Percentiles rank a stretch among this genome's conserved stretches.
Conservation (phyloP, 2,888 invertebrate species). For the Eupithecia tripunctaria region DNA sequence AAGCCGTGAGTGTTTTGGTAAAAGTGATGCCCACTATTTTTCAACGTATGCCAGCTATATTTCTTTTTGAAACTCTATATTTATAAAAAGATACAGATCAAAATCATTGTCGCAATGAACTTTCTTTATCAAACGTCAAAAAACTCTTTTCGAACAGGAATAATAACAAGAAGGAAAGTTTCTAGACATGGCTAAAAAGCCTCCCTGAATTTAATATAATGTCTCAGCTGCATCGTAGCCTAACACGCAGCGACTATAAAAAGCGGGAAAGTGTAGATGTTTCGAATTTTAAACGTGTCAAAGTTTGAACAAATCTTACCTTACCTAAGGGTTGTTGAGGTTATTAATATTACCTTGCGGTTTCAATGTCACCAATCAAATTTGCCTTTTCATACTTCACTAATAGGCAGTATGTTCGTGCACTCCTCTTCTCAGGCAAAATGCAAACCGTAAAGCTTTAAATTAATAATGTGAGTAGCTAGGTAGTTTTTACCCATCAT, state of each 20-base stretch:
- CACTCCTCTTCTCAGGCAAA: too few species aligned
- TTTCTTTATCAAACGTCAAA: not conserved
- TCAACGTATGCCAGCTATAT: not conserved
- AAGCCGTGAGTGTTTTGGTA: not conserved
- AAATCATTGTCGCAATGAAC: not conserved
- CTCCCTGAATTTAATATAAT: slow-evolving; percentile 38
- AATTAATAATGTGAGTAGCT: too few species aligned
- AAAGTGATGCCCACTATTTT: not conserved
- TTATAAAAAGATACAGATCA: not conserved
- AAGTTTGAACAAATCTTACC: slow-evolving; percentile 31
- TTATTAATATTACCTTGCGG: not conserved
- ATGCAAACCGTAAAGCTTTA: too few species aligned
- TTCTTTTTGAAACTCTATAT: not conserved
- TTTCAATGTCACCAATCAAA: too few species aligned
- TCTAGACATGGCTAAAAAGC: slow-evolving; percentile 22
- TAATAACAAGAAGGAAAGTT: not conserved
- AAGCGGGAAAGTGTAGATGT: slow-evolving; percentile 36
- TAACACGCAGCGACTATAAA: slow-evolving; percentile 43
- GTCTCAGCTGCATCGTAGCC: slow-evolving; percentile 42
- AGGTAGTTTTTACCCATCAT: too few species aligned
- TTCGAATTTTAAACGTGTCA: slow-evolving; percentile 42
- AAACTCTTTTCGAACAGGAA: not conserved
- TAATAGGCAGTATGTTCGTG: not conserved
- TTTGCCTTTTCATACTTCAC: too few species aligned
- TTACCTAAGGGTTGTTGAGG: slow-evolving; percentile 8